Conservation (phyloP, 2,797 vertebrate genomes). For the Hoplostethus mediterraneus region DNA sequence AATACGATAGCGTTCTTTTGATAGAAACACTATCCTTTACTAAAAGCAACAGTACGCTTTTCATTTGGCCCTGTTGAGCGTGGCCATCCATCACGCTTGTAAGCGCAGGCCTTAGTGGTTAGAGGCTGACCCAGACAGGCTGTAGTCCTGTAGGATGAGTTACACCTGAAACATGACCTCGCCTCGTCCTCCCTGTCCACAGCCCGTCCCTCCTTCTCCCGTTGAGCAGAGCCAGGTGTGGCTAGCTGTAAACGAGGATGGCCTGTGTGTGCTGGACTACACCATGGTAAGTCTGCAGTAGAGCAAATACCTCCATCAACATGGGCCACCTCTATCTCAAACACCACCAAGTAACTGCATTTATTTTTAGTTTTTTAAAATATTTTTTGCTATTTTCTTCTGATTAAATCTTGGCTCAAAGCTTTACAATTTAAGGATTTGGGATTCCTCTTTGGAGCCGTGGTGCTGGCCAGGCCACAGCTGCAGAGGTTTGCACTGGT, state of each 20-base stretch:
- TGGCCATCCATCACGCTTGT: constrained; percentile 8
- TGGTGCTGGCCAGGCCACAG: constrained; percentile 24
- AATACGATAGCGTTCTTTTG: background rate
- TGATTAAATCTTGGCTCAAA: constrained; percentile 5
- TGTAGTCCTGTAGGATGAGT: background rate
- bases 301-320: constrained; percentile 1
- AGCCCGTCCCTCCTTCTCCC: constrained; percentile 88
- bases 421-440: constrained; percentile 22
- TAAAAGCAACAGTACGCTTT: background rate
- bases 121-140: constrained; percentile 3
- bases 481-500: constrained; percentile 52
- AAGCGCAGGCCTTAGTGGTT: constrained; percentile 1
- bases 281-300: constrained; percentile 87
- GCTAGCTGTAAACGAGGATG: constrained; percentile 96
- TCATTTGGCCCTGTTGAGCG: background rate
- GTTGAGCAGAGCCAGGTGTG: constrained; percentile 88
- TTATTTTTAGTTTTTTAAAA: constrained; percentile 3
- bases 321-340: background rate
- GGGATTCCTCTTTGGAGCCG: constrained; percentile 32
- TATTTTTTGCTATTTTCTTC: background rate
- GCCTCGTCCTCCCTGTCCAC: constrained; percentile 51
- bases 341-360: background rate
- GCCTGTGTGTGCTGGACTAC: constrained; percentile 91
- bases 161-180: constrained; percentile 22
- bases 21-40: background rate